Percentiles rank a stretch among this genome's conserved stretches.
phyloP scores from a whole-genome alignment of 2,113 vertebrate species.

The Otocyon megalotis region DNA sequence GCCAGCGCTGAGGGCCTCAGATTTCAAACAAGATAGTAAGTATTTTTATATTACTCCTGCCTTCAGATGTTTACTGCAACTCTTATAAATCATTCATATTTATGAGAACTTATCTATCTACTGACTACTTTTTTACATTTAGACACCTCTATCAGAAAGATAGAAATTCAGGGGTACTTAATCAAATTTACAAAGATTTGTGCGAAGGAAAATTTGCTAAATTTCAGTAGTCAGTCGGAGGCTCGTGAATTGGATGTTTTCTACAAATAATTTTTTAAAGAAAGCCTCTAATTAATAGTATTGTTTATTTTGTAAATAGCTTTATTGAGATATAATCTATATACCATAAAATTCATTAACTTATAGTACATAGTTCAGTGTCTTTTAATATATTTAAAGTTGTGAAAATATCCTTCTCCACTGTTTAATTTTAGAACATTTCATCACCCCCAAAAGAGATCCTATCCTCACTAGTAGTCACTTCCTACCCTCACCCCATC shows the following conservation, averaged over 20 bases:
- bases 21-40: constrained; percentile 41
- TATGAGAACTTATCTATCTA: neutral
- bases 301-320: neutral
- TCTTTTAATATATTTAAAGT: neutral
- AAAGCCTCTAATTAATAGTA: neutral
- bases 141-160: neutral
- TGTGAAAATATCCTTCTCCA: neutral
- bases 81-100: neutral
- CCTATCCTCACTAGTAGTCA: neutral
- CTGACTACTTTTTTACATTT: neutral
- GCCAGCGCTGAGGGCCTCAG: neutral
- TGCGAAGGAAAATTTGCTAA: neutral
- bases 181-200: neutral
- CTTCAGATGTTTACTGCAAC: neutral
- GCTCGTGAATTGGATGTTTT: neutral
- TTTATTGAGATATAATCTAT: neutral
- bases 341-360: neutral
- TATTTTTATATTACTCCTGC: neutral
- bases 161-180: neutral
- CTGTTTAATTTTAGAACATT: constrained; percentile 32
- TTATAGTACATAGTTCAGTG: neutral
- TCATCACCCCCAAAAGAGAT: neutral
- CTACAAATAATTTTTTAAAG: neutral
- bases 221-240: neutral
- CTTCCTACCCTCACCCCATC: neutral